Base-by-base conservation (phyloP, 2,113 vertebrate genomes). In the Paracanthobrama guichenoti region DNA sequence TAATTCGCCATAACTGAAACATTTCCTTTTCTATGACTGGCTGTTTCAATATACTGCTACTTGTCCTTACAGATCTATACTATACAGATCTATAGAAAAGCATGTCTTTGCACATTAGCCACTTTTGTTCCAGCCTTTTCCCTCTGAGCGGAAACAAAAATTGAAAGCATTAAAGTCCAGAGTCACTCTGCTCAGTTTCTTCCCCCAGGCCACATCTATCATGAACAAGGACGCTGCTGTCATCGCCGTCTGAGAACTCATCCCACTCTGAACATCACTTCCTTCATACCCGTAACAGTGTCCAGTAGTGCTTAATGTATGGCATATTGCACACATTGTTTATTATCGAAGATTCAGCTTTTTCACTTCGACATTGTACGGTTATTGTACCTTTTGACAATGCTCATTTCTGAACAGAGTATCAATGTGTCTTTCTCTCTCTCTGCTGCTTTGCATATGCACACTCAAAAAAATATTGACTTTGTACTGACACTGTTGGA, bases 101-200 rank as follows among this genome's bases (percentile, higher is more conserved):
- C 64, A 60, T 11, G 10, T 60, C 9, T 10, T 67, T 39, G 16
- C 22, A 60, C 10, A 22, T 4, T 59, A n/a, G 57, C 7, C 26
- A 39, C 64, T 6, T 35, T 69, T 39, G 35, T 69, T 22, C 0
- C 20, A 69, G 66, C 66, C 11, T 39, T 16, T 11, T 39, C 31
- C 18, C 9, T 69, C 28, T 11, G 9, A 11, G 20, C 3, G 18
- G 66, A 4, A 69, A 39, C 66, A 5, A 69, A 69, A 39, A 22
- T 39, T 46, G n/a, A 53, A 14, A 74, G 72, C 72, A 74, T 74
- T 50, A 74, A 60, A 78, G 24, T 8, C 53, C 22, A 78, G 11
- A 39, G 22, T 22, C 76, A 78, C 60, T 78, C 76, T 60, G 55
- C 73, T 53, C 73, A 18, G 46, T 18, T 75, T 75, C 71, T 75